A percentile compares a stretch with the other conserved stretches of the same genome.
Evolutionary conservation across 1,140 invertebrate species (phyloP).

Genomic region (Calosoma granatense): DNA sequence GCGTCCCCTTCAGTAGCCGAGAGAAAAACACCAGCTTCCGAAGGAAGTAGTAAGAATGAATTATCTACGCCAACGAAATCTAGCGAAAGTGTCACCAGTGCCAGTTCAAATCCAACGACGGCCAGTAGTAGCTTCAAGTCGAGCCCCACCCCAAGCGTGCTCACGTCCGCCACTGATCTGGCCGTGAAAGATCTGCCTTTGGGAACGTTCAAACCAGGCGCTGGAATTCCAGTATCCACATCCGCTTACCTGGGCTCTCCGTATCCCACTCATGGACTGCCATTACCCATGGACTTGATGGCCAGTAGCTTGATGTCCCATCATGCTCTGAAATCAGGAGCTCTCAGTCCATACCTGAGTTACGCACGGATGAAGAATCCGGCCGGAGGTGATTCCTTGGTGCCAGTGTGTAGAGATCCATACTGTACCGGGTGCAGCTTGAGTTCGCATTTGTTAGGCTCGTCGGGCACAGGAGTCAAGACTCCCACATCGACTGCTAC

Average conservation of each 20-base stretch:
- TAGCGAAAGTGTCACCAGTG: conserved; percentile 27
- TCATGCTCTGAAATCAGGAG: conserved; percentile 54
- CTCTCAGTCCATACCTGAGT: conserved; percentile 56
- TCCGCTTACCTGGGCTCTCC: conserved; percentile 42
- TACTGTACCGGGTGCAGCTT: conserved; percentile 85
- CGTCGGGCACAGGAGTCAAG: conserved; percentile 32
- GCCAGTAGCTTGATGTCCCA: conserved; percentile 60
- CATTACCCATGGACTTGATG: conserved; percentile 57
- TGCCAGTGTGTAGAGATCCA: conserved; percentile 77
- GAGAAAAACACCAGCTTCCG: conserved; percentile 37
- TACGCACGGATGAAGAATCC: conserved; percentile 61
- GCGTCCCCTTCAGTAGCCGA: conserved; percentile 35
- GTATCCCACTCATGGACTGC: conserved; percentile 44
- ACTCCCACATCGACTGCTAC: conserved; percentile 38
- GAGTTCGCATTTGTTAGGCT: conserved; percentile 61
- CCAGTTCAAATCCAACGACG: conserved; percentile 29
- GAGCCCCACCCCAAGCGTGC: conserved; percentile 41
- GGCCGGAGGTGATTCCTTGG: conserved; percentile 38
- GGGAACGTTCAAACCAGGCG: conserved; percentile 52
- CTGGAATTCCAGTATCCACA: conserved; percentile 42
- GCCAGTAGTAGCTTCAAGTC: conserved; percentile 36
- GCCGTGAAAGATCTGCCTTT: conserved; percentile 52
- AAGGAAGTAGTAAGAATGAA: conserved; percentile 22
- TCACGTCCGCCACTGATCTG: conserved; percentile 41
- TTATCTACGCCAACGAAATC: conserved; percentile 34